Evolutionary conservation across 2,113 vertebrate species (phyloP), one percentile per base, ranked within the genome.

Genomic region (Chamaea fasciata): DNA sequence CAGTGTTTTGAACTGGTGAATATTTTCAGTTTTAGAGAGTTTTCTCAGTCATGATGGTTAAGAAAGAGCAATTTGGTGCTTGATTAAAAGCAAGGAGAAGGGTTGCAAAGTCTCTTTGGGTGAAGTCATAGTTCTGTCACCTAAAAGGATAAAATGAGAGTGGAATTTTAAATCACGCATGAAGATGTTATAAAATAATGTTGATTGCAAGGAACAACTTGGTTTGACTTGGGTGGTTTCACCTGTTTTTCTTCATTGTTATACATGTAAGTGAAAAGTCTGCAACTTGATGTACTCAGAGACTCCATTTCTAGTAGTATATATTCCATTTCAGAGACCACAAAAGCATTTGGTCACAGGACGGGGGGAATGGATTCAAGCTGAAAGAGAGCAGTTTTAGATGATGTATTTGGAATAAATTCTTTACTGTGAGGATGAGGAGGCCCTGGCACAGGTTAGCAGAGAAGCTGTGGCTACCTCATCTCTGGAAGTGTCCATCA

Each of bases 351-450:
- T 7, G 20, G 28, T 46, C 20, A 26, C 46, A 53, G 78, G 28
- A 35, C 12, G 26, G 33, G 27, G 4, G 3, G 23, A 53, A 26
- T 75, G 33, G 16, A 17, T 53, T 68, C 33, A n/a, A 30, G 39
- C 33, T 26, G 33, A 46, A n/a, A 24, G 19, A 67, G 11, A 26
- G 28, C 24, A 46, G 39, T 42, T 82, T 52, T n/a, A 46, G 37
- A 10, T 39, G 14, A 17, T 11, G 8, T 46, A 13, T 1, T 39
- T 18, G 28, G 53, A 24, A 39, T 27, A 53, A 59, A 67, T 67
- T 59, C 19, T 52, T 30, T 7, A 6, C 20, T 53, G 5, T 67
- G 62, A 3, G 9, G 2, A 1, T n/a, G 28, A 6, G 3, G 15
- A n/a, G 23, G 10, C 33, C 22, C 27, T 74, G 37, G 13, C 52